Conservation (phyloP, 2,797 vertebrate genomes). For the Tinamus major region DNA sequence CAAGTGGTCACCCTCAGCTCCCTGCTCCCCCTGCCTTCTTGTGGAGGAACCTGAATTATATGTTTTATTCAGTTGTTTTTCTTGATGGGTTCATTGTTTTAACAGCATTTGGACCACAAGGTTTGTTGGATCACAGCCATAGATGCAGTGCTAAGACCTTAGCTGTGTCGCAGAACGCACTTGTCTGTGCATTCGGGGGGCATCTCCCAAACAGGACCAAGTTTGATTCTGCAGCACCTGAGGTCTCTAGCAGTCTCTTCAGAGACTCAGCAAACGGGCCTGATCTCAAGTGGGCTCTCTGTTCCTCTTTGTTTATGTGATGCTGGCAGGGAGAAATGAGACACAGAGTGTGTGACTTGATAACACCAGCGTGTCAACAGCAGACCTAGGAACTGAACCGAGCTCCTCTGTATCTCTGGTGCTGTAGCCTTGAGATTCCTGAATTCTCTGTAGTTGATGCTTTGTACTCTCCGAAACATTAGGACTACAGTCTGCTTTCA, state of each 20-base stretch:
- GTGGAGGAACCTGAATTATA: neutral
- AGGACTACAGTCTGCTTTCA: neutral
- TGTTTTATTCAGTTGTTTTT: neutral
- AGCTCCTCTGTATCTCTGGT: neutral
- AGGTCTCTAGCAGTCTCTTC: neutral
- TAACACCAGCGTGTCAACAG: neutral
- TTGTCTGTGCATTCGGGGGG: accelerated
- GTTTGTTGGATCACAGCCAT: neutral
- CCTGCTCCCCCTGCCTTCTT: neutral
- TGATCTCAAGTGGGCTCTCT: neutral
- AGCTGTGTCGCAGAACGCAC: neutral
- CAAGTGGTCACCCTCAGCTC: neutral
- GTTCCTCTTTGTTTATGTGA: neutral
- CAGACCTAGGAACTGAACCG: neutral
- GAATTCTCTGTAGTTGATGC: neutral
- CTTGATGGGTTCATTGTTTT: neutral
- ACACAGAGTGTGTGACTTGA: neutral
- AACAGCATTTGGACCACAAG: neutral
- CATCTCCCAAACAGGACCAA: neutral
- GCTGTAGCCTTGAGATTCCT: neutral
- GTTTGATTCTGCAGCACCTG: neutral
- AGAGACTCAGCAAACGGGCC: neutral
- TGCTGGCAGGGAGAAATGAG: neutral
- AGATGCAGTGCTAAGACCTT: neutral
- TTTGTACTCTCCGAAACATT: neutral